Conservation (phyloP, 1,140 invertebrate genomes). For the Temnothorax longispinosus region DNA sequence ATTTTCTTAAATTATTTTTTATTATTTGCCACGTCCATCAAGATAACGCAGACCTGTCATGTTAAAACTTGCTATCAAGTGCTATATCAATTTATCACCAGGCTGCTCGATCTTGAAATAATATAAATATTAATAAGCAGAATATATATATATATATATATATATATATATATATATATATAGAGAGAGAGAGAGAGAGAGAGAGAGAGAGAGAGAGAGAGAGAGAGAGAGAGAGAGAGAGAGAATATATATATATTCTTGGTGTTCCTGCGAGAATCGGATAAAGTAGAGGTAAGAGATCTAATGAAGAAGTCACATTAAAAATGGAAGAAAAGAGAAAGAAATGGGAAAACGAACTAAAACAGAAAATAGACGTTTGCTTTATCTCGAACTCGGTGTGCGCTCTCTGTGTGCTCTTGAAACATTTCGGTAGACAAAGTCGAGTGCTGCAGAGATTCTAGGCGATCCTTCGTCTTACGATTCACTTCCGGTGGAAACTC, state of each 20-base stretch:
- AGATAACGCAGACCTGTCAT: background rate
- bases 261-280: background rate
- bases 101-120: background rate
- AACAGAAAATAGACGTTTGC: slow-evolving; percentile 46
- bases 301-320: background rate
- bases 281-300: background rate
- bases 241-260: background rate
- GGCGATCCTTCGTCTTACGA: background rate
- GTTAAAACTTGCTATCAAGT: background rate
- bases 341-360: background rate
- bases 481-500: slow-evolving; percentile 14
- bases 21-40: background rate
- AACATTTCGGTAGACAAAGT: slow-evolving; percentile 54
- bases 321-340: background rate
- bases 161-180: too few relatives aligned
- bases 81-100: background rate
- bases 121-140: slow-evolving; percentile 1
- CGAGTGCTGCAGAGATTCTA: slow-evolving; percentile 44
- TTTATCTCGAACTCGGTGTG: slow-evolving; percentile 55
- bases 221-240: too few relatives aligned
- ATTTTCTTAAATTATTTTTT: slow-evolving; percentile 9
- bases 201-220: too few relatives aligned
- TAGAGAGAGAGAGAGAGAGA: too few relatives aligned
- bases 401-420: slow-evolving; percentile 6
- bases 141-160: background rate